These are phyloP conservation scores for Ceratitis capitata DNA, from an alignment of 1,140 invertebrate species.

Conservation along the genomic window DNA sequence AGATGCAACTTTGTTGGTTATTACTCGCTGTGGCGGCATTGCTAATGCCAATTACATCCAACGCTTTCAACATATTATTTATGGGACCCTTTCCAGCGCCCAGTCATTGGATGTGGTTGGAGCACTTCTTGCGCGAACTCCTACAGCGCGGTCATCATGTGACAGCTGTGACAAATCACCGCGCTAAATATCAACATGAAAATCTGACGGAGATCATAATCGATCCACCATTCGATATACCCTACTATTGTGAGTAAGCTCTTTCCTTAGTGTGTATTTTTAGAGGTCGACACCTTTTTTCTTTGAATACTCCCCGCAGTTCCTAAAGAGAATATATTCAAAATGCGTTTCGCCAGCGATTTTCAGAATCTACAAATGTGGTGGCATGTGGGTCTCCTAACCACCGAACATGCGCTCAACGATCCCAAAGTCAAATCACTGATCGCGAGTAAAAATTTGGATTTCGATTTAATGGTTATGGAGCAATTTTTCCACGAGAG, in stretches of 20 bases:
- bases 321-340: conserved; percentile 62
- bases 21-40: conserved; percentile 44
- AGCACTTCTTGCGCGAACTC: conserved; percentile 68
- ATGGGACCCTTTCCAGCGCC: conserved; percentile 63
- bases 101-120: conserved; percentile 69
- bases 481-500: conserved; percentile 71
- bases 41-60: conserved; percentile 29
- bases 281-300: no score
- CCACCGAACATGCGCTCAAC: conserved; percentile 67
- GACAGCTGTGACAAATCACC: conserved; percentile 69
- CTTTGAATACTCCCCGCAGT: conserved; percentile 44
- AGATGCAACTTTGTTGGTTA: conserved; percentile 53
- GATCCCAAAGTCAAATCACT: conserved; percentile 66
- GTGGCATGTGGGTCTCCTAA: conserved; percentile 65
- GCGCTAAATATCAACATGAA: conserved; percentile 60
- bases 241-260: conserved; percentile 61
- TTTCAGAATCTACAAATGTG: conserved; percentile 58
- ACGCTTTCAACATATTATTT: conserved; percentile 57
- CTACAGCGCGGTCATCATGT: conserved; percentile 71
- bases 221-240: conserved; percentile 67
- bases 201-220: conserved; percentile 68
- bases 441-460: conserved; percentile 63
- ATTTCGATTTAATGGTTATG: conserved; percentile 68
- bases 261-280: no score
- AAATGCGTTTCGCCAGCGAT: conserved; percentile 56